Percentiles rank a stretch among this genome's conserved stretches.
Evolutionary conservation across 2,888 invertebrate genomes (phyloP).

Genomic region (Criorhina ranunculi): DNA sequence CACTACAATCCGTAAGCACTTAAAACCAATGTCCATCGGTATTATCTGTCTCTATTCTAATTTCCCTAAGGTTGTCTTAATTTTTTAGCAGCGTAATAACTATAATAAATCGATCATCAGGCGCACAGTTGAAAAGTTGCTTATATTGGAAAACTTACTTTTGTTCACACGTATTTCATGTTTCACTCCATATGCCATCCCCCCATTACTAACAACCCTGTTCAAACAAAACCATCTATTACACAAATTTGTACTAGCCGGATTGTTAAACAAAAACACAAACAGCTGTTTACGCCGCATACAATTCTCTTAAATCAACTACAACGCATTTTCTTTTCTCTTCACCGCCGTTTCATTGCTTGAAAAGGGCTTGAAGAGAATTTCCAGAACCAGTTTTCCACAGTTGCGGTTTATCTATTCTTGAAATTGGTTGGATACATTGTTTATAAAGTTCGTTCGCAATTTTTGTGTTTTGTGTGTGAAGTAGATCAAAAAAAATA

Average conservation of each 20-base stretch:
- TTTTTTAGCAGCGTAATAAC: no score
- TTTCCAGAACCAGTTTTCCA: slow-evolving; percentile 60
- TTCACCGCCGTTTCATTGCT: not conserved
- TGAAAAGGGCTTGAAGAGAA: slow-evolving; percentile 66
- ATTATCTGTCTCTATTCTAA: no score
- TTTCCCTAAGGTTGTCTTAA: no score
- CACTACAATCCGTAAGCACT: no score
- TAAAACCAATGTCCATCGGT: no score
- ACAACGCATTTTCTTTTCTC: slow-evolving; percentile 26
- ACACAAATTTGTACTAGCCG: slow-evolving; percentile 12
- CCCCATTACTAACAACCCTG: slow-evolving; percentile 15
- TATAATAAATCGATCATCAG: no score
- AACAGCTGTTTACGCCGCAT: slow-evolving; percentile 66
- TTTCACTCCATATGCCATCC: not conserved
- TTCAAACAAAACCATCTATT: not conserved
- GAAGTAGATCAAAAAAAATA: slow-evolving; percentile 5
- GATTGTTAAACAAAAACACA: slow-evolving; percentile 50
- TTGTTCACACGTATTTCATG: no score
- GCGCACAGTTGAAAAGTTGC: no score
- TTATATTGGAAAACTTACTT: no score
- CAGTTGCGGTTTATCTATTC: slow-evolving; percentile 75
- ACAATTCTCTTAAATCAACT: slow-evolving; percentile 61
- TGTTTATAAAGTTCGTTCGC: not conserved
- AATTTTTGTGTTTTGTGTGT: slow-evolving; percentile 9
- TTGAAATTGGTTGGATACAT: slow-evolving; percentile 50